Conservation (phyloP, 2,888 invertebrate species). For the Ectropis crepuscularia region DNA sequence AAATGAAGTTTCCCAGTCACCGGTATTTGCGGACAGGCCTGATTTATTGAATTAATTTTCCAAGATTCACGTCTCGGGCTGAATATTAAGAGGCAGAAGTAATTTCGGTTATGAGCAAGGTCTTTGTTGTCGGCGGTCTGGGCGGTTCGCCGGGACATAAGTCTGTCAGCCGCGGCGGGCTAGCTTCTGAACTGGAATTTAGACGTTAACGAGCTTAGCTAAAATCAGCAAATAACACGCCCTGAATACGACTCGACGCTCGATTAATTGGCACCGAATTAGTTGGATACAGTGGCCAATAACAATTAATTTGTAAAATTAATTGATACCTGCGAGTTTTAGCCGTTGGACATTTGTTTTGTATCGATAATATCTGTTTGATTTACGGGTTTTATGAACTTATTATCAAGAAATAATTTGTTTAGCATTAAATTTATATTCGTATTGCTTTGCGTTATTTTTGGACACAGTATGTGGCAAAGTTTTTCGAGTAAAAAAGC, state of each 20-base stretch:
- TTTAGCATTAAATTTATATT: no score
- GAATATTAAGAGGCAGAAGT: slow-evolving; percentile 77
- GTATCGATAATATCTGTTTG: not conserved
- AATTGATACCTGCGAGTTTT: not conserved
- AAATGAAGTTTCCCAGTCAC: slow-evolving; percentile 65
- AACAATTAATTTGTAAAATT: slow-evolving; percentile 9
- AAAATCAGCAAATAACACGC: slow-evolving; percentile 40
- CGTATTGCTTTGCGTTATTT: no score
- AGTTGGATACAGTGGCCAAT: slow-evolving; percentile 11
- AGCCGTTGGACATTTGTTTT: not conserved
- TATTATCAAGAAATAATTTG: no score
- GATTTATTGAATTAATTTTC: slow-evolving; percentile 82
- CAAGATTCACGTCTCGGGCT: slow-evolving; percentile 67
- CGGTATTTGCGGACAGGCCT: slow-evolving; percentile 64
- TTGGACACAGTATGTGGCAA: no score
- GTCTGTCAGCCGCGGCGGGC: slow-evolving; percentile 56
- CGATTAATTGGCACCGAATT: slow-evolving; percentile 5
- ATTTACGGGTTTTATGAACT: not conserved
- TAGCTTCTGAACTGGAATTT: slow-evolving; percentile 22
- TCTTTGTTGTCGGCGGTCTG: slow-evolving; percentile 68
- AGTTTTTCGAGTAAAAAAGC: no score
- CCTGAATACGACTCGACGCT: slow-evolving; percentile 16
- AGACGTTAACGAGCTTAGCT: slow-evolving; percentile 55
- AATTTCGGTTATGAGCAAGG: slow-evolving; percentile 72
- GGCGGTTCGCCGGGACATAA: slow-evolving; percentile 60